These are phyloP conservation scores for Lacanobia wlatinum DNA, from an alignment of 2,888 invertebrate genomes.

Conservation along the genomic window DNA sequence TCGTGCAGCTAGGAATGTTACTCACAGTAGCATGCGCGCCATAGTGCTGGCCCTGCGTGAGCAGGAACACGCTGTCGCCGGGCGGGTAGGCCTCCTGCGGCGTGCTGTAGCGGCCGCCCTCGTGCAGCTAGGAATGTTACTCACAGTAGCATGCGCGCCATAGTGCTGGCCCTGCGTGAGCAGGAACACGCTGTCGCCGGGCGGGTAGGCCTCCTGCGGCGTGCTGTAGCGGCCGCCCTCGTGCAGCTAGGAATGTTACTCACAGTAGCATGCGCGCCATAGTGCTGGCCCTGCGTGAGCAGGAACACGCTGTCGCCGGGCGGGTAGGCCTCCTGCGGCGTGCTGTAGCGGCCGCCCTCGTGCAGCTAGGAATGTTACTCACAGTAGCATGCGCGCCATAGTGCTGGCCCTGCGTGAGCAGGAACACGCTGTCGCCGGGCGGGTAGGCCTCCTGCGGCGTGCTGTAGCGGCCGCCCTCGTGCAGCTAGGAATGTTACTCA, in stretches of 20 bases:
- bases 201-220: constrained; percentile 91
- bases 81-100: constrained; percentile 91
- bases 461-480: constrained; percentile 71
- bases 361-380: constrained; percentile 51
- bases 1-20: constrained; percentile 65
- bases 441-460: constrained; percentile 91
- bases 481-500: constrained; percentile 81
- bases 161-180: constrained; percentile 95
- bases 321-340: constrained; percentile 91
- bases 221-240: constrained; percentile 74
- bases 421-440: constrained; percentile 92
- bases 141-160: constrained; percentile 94
- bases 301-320: constrained; percentile 92
- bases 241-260: constrained; percentile 52
- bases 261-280: constrained; percentile 95
- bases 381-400: constrained; percentile 96
- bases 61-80: constrained; percentile 93
- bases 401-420: constrained; percentile 94
- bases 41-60: constrained; percentile 95
- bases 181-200: constrained; percentile 92
- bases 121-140: constrained; percentile 61
- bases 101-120: constrained; percentile 73
- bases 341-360: constrained; percentile 71
- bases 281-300: constrained; percentile 94
- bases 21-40: constrained; percentile 94